A percentile compares a stretch with the other conserved stretches of the same genome.
These are phyloP conservation scores for Spheniscus mendiculus DNA, from an alignment of 2,113 vertebrate species.

Conservation along the genomic window DNA sequence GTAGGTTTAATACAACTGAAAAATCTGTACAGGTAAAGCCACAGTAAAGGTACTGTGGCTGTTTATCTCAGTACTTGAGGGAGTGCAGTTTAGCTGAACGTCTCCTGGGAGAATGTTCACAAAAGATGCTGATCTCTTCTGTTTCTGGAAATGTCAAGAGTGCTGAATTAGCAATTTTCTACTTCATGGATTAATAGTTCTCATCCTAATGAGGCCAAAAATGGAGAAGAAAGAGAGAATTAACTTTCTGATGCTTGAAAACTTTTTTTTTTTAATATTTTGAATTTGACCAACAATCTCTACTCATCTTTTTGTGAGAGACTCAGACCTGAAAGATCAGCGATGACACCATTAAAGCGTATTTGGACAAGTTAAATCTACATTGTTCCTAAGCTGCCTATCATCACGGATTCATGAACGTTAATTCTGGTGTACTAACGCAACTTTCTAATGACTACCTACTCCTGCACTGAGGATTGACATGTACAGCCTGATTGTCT, in stretches of 20 bases:
- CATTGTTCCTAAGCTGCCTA: background rate
- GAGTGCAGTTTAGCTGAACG: background rate
- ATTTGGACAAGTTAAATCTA: background rate
- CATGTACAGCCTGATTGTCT: conserved; percentile 30
- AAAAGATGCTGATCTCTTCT: background rate
- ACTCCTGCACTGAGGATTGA: background rate
- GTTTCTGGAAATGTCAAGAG: background rate
- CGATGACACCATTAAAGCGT: background rate
- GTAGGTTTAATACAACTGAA: background rate
- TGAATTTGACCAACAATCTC: background rate
- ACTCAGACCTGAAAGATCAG: background rate
- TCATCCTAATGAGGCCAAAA: background rate
- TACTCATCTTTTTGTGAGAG: background rate
- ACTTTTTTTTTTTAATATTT: background rate
- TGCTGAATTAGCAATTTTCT: background rate
- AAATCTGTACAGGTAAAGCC: background rate
- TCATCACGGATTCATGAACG: background rate
- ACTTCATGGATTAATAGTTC: background rate
- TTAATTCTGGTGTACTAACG: background rate
- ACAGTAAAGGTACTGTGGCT: background rate
- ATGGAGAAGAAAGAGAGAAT: background rate
- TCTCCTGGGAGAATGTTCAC: background rate
- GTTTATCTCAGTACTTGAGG: background rate
- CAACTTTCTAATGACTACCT: conserved; percentile 37
- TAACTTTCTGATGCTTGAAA: background rate